Base-by-base conservation (phyloP, 2,113 vertebrate genomes). In the Pelusios castaneus region DNA sequence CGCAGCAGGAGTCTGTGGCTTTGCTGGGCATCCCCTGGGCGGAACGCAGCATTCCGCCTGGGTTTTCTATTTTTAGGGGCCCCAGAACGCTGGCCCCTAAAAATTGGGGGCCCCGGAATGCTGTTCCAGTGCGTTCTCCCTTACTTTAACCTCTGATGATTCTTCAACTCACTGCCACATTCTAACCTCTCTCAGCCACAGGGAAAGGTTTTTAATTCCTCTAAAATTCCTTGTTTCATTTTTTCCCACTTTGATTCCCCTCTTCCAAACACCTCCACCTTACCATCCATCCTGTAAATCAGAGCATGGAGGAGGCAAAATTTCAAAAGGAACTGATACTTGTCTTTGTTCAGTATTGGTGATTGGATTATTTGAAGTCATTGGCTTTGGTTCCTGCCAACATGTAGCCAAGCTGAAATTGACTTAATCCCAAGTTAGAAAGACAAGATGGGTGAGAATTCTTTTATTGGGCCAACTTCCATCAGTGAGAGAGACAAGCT, bases 381-480 rank as follows among this genome's bases (percentile, higher is more conserved):
- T 8, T 38, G 24, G 54, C 1, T 6, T 58, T 49, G 79, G 54
- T 3, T 56, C 10, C 2, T 14, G 49, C 0, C 0, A 2, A 38
- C 9, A 75, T 11, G 38, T 21, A 25, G 24, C 7, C 21, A 9
- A 43, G 21, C 70, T 75, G 41, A 25, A 17, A 38, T 5, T 38
- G 63, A 38, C n/a, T 70, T 70, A 38, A 38, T 9, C 63, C 2
- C 3, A 17, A 70, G 17, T 70, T 70, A 38, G 63, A 70, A 34
- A 70, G n/a, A 70, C n/a, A 70, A 38, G 34, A 13, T n/a, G 63
- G 34, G 17, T 67, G 34, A 67, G 34, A 70, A 38, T 38, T 38
- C 2, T 38, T 38, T 70, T 38, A 70, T 21, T 70, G 63, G 34
- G 21, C 34, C n/a, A 70, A 21, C 34, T 21, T 70, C 19, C 2